Conservation (phyloP, 2,888 invertebrate genomes). For the Cantharis rustica region DNA sequence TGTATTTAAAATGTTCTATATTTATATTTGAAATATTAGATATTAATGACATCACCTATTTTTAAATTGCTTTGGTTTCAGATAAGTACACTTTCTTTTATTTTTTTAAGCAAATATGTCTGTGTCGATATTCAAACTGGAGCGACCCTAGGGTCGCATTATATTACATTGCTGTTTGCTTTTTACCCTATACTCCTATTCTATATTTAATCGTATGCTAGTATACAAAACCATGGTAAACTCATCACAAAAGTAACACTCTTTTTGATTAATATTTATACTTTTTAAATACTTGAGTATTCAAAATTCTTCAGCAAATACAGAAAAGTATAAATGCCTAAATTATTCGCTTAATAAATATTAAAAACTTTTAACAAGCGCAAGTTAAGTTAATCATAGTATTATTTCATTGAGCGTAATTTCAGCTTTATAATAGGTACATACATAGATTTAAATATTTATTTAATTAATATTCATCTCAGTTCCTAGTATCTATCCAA, state of each 20-base stretch:
- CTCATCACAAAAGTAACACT: slow-evolving; percentile 17
- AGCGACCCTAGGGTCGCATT: slow-evolving; percentile 13
- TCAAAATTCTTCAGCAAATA: background rate
- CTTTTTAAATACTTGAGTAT: slow-evolving; percentile 15
- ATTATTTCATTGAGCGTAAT: background rate
- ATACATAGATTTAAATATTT: background rate
- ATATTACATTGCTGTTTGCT: slow-evolving; percentile 17
- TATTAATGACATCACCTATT: background rate
- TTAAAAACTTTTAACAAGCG: background rate
- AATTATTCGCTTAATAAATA: background rate
- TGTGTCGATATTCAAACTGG: slow-evolving; percentile 13
- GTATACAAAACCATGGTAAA: slow-evolving; percentile 3
- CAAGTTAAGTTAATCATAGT: background rate
- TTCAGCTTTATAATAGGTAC: background rate
- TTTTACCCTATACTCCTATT: slow-evolving; percentile 10
- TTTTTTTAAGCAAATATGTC: slow-evolving; percentile 11
- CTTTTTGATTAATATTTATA: slow-evolving; percentile 29
- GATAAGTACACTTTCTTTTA: background rate
- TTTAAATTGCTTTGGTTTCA: background rate
- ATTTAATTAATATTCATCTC: background rate
- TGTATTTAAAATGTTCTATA: no score
- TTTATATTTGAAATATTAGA: background rate
- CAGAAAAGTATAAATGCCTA: background rate
- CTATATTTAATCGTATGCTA: slow-evolving; percentile 6
- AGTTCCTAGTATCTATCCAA: background rate